Percentiles rank a stretch among this genome's conserved stretches.
phyloP scores from a whole-genome alignment of 2,888 invertebrate genomes.

The Philonicus albiceps region DNA sequence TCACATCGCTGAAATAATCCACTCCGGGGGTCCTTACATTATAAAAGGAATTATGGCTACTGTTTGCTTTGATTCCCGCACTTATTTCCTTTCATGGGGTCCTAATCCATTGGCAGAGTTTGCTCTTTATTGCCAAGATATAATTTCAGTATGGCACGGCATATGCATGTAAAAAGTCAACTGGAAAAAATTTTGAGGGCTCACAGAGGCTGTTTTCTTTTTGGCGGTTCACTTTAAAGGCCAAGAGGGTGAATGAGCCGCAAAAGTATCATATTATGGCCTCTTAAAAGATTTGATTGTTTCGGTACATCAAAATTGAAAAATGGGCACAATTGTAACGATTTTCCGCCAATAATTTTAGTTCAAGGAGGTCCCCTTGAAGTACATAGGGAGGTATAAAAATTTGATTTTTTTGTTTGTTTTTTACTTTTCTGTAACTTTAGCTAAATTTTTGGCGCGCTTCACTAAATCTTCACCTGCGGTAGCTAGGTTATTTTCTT shows the following conservation, averaged over 20 bases:
- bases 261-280: constrained; percentile 38
- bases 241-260: constrained; percentile 9
- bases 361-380: background rate
- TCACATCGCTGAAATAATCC: constrained; percentile 30
- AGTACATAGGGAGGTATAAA: background rate
- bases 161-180: constrained; percentile 26
- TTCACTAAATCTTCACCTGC: background rate
- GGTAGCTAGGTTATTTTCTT: background rate
- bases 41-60: constrained; percentile 22
- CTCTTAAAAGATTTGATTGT: constrained; percentile 16
- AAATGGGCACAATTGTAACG: constrained; percentile 2
- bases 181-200: constrained; percentile 26
- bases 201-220: background rate
- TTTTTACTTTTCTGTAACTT: background rate
- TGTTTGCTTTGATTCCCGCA: constrained; percentile 41
- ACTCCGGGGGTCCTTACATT: constrained; percentile 32
- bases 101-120: constrained; percentile 16
- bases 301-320: background rate
- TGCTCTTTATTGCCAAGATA: constrained; percentile 39
- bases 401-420: background rate
- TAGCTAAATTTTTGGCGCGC: background rate
- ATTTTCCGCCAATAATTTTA: constrained; percentile 34
- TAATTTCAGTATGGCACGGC: constrained; percentile 26
- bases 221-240: constrained; percentile 22
- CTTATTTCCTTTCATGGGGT: constrained; percentile 30